These are phyloP conservation scores for Volucella inanis DNA, from an alignment of 2,888 invertebrate species.

Conservation along the genomic window DNA sequence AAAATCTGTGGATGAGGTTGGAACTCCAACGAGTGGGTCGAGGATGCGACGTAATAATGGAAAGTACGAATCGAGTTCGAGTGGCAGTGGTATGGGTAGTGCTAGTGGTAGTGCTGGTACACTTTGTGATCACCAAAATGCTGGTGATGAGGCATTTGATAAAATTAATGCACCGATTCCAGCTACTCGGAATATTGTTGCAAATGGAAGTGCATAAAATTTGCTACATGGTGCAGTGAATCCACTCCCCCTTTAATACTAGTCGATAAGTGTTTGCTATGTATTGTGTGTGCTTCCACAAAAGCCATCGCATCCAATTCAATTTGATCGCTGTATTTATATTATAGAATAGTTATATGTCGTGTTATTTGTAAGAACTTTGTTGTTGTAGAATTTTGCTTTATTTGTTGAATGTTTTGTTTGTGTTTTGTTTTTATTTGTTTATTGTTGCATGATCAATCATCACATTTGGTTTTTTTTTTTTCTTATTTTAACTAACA, in stretches of 20 bases:
- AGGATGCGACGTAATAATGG: conserved; percentile 58
- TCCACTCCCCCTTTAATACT: not conserved
- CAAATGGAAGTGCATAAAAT: conserved; percentile 69
- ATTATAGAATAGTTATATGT: conserved; percentile 5
- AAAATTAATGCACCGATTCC: conserved; percentile 63
- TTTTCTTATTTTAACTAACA: conserved; percentile 12
- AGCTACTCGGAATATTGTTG: conserved; percentile 69
- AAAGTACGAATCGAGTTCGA: conserved; percentile 67
- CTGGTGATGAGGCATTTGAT: conserved; percentile 42
- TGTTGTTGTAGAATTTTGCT: conserved; percentile 13
- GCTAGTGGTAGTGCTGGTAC: conserved; percentile 65
- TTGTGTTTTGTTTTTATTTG: not conserved
- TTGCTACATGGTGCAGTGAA: conserved; percentile 18
- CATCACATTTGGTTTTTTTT: conserved; percentile 21
- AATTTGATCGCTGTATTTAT: conserved; percentile 19
- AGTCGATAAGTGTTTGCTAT: conserved; percentile 32
- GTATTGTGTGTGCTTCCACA: conserved; percentile 36
- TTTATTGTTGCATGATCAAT: conserved; percentile 53
- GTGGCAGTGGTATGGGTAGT: conserved; percentile 71
- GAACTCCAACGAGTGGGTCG: conserved; percentile 54
- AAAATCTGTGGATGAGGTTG: conserved; percentile 67
- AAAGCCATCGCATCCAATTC: conserved; percentile 28
- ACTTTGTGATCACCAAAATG: conserved; percentile 54
- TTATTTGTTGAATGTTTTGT: conserved; percentile 33
- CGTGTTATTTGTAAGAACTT: conserved; percentile 38